Conservation (phyloP, 2,797 vertebrate genomes). For the Furcifer pardalis region DNA sequence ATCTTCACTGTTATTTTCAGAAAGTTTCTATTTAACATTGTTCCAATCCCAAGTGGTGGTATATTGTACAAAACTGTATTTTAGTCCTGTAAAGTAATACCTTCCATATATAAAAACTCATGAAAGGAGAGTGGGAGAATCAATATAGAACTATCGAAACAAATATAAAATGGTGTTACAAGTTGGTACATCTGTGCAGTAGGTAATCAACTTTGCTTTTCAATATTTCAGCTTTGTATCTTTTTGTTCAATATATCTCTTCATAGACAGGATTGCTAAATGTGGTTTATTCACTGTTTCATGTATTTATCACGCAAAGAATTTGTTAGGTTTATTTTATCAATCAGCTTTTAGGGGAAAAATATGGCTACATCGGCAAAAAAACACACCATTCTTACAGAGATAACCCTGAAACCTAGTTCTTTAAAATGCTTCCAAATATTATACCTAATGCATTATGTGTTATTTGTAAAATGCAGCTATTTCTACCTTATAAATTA, state of each 20-base stretch:
- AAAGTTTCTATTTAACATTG: background rate
- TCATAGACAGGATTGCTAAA: accelerated
- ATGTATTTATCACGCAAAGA: background rate
- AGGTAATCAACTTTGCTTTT: background rate
- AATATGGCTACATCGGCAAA: background rate
- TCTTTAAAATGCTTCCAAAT: background rate
- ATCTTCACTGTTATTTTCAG: background rate
- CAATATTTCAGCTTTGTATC: background rate
- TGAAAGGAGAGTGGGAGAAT: background rate
- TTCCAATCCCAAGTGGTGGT: background rate
- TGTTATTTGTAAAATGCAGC: background rate
- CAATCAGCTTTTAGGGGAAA: background rate
- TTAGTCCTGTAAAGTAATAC: background rate
- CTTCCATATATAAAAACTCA: background rate
- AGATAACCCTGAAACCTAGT: background rate
- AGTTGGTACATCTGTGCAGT: background rate
- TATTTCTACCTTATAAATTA: background rate
- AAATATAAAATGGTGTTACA: background rate
- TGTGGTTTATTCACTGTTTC: background rate
- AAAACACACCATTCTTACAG: background rate
- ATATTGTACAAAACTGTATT: background rate
- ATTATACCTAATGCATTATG: background rate
- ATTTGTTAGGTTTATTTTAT: background rate
- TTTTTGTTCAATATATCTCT: background rate
- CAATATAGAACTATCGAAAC: background rate